Percentiles rank a stretch among this genome's conserved stretches.
Evolutionary conservation across 2,888 invertebrate genomes (phyloP).

Genomic region (Conops quadrifasciatus): DNA sequence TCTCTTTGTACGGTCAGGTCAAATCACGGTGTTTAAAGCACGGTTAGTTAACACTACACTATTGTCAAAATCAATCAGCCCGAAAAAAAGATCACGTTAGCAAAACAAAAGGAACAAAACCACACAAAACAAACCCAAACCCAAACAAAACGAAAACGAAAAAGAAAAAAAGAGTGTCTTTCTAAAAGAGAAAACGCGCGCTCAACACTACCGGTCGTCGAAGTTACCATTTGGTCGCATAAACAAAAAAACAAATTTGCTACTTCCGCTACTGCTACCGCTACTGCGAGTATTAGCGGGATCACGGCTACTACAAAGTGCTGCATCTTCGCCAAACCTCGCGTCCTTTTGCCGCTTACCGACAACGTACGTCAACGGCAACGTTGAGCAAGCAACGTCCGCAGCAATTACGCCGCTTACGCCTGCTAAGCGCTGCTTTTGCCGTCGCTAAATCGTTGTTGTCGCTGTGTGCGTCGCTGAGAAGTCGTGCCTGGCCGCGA

Average conservation of each 20-base stretch:
- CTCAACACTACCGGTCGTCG: slow-evolving; percentile 2
- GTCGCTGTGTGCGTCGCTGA: slow-evolving; percentile 9
- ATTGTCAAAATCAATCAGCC: slow-evolving; percentile 35
- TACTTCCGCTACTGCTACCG: not conserved
- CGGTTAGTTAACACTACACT: slow-evolving; percentile 16
- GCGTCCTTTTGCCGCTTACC: no score
- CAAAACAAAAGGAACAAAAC: slow-evolving; percentile 8
- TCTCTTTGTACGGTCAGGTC: slow-evolving; percentile 32
- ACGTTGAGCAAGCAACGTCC: not conserved
- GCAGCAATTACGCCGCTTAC: not conserved
- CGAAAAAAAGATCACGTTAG: slow-evolving; percentile 8
- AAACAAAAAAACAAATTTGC: not conserved
- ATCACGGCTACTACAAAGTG: not conserved
- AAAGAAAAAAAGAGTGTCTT: slow-evolving; percentile 9
- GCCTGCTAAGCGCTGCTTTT: not conserved
- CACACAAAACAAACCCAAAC: slow-evolving; percentile 1
- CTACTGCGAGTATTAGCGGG: not conserved
- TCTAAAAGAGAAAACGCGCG: slow-evolving; percentile 11
- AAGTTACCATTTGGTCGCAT: not conserved
- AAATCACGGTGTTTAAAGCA: slow-evolving; percentile 6
- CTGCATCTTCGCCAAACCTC: not conserved
- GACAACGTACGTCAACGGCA: not conserved
- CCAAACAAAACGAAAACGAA: not conserved
- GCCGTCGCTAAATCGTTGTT: slow-evolving; percentile 27
- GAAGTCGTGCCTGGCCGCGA: slow-evolving; percentile 30